Evolutionary conservation across 35 echinoderm and acorn worm genomes (phyloP), one percentile per base, ranked within the genome.

Genomic region (Ophioderma brevispina): DNA sequence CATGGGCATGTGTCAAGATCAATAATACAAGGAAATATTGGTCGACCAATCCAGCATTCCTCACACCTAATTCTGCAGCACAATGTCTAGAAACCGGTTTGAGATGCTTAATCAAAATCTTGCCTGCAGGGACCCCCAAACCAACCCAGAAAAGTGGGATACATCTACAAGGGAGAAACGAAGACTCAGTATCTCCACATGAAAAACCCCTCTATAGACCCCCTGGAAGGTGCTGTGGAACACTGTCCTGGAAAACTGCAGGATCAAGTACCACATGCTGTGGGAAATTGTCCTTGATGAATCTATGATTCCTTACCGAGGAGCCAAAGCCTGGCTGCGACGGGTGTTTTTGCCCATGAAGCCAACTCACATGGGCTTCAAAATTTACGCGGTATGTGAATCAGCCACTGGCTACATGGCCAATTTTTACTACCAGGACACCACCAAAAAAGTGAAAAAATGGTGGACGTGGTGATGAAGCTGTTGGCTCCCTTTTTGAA

Each of bases 331-430:
- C 1, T 13, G 31, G 10, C 3, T 79, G 28, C 4, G 32, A 33
- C 2, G 25, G 77, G 2, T 13, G 11, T 79, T 84, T 25, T 15
- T 70, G 59, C 59, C 78, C 78, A 1, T 21, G 17, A 80, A 80
- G n/a, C 78, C 78, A n/a, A n/a, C n/a, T n/a, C 28, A 80, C 25
- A 39, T 13, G 38, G 78, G 78, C 34, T 80, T 80, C 78, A 80
- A 80, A 33, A 13, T 80, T 13, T 80, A 80, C 36, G 13, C 13
- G 4, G 32, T 80, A 5, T 1, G 4, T 1, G 78, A 80, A 13
- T 36, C 34, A 4, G 13, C 17, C 78, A 80, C 18, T 39, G 78
- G 78, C 17, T 80, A 80, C 78, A 13, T 80, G 78, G 10, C 10
- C 6, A 76, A 35, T 76, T 76, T 76, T 35, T 35, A 21, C 14